phyloP scores from a whole-genome alignment of 2,888 invertebrate genomes.

The Theretra japonica region DNA sequence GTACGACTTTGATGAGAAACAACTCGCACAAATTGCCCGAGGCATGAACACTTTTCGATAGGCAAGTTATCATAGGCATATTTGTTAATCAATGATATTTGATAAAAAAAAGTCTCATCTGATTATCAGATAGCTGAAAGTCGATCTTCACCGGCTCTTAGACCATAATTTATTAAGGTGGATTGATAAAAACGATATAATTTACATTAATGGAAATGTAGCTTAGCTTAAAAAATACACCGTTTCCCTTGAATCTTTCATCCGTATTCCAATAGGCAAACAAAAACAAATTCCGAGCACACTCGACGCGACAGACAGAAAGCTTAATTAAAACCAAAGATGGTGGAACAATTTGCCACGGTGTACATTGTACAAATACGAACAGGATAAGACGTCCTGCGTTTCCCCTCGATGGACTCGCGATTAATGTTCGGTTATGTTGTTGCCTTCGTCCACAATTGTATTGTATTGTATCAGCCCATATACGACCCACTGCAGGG shows the following conservation, averaged over 20 bases:
- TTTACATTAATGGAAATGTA: not conserved
- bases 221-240: not conserved
- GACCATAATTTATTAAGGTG: not conserved
- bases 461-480: too few species aligned
- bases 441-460: not conserved
- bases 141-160: too few species aligned
- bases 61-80: too few species aligned
- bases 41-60: too few species aligned
- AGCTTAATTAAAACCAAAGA: conserved; percentile 20
- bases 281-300: conserved; percentile 17
- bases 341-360: conserved; percentile 19
- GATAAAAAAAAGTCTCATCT: too few species aligned
- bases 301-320: not conserved
- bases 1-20: too few species aligned
- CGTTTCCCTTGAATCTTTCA: not conserved
- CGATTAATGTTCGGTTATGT: conserved; percentile 12
- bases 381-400: conserved; percentile 3
- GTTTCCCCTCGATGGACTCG: conserved; percentile 10
- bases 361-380: conserved; percentile 17
- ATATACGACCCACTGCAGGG: too few species aligned
- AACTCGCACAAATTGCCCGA: too few species aligned
- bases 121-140: too few species aligned
- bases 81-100: too few species aligned
- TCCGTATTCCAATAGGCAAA: conserved; percentile 18
- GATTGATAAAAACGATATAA: not conserved